These are phyloP conservation scores for Sebastes taczanowskii DNA, from an alignment of 2,797 vertebrate species.

Conservation along the genomic window DNA sequence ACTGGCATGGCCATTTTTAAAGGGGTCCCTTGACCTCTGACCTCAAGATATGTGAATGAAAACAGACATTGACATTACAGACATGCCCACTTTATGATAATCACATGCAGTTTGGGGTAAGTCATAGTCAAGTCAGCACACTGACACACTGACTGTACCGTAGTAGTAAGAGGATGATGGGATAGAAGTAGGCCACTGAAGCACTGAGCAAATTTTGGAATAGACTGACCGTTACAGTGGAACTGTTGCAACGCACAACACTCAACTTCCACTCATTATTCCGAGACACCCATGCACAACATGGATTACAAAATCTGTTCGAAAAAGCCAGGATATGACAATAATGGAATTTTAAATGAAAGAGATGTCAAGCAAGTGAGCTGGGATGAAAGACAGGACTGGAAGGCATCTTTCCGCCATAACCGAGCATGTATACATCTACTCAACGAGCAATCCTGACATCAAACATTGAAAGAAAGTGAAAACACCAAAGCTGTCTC, in stretches of 20 bases:
- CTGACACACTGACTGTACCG: too few species aligned
- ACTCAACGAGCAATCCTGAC: conserved; percentile 46
- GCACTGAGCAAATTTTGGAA: not conserved
- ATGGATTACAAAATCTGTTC: not conserved
- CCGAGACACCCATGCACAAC: not conserved
- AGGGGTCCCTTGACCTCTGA: too few species aligned
- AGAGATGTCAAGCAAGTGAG: conserved; percentile 35
- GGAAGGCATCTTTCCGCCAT: conserved; percentile 45
- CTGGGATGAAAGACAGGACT: conserved; percentile 49
- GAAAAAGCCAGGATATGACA: conserved; percentile 1
- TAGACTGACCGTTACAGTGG: not conserved
- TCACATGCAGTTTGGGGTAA: too few species aligned
- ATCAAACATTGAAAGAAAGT: conserved; percentile 65
- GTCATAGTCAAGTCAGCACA: too few species aligned
- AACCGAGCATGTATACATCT: conserved; percentile 46
- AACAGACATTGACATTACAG: too few species aligned
- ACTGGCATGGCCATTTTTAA: too few species aligned
- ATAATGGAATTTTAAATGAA: conserved; percentile 54
- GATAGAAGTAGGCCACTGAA: not conserved
- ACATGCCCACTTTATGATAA: too few species aligned
- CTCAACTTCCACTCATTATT: not conserved
- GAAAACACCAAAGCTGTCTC: conserved; percentile 68
- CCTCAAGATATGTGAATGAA: too few species aligned
- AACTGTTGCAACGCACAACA: not conserved
- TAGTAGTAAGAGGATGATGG: not conserved